Base-by-base conservation (phyloP, 2,888 invertebrate species). In the Drosophila rellima region DNA sequence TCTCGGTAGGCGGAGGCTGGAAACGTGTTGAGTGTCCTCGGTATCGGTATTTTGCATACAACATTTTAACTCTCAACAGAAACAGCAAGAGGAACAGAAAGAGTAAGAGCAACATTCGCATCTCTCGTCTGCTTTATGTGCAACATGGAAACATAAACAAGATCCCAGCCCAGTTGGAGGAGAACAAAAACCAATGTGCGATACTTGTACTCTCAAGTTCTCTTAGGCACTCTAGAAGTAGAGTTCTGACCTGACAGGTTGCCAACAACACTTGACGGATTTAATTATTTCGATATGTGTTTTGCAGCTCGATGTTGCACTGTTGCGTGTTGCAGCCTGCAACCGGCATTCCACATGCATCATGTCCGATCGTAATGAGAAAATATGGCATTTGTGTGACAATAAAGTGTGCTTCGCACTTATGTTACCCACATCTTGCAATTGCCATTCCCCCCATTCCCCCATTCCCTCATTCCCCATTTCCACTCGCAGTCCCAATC, bases 371-470 rank as follows among this genome's bases (percentile, higher is more conserved):
- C 91, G 91, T 91, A 91, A 92, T 92, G 91, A 92, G 90, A 92
- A 92, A 91, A 91, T 92, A 92, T 92, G 90, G 91, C 90, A 87
- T 88, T 90, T 91, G 90, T 89, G 91, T 91, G 91, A 92, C 91
- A 91, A 91, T 92, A 92, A 92, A 92, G 91, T 91, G 89, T 90
- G 87, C 91, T 91, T 90, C 91, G 90, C 91, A 91, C 91, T 91
- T 90, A 91, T 91, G 90, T 91, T 91, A 91, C 91, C 78, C 76
- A 81, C 74, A 82, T 48, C 62, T 60, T 54, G 63, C 60, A 50
- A 40, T 51, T 45, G 37, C 23, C 29, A 15, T 15, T 29, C n/a
- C 37, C 39, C n/a, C n/a, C n/a, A n/a, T n/a, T n/a, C n/a, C n/a
- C n/a, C n/a, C n/a, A n/a, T n/a, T n/a, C n/a, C n/a, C n/a, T n/a